Conservation (phyloP, 2,888 invertebrate genomes). For the Nebria salina region DNA sequence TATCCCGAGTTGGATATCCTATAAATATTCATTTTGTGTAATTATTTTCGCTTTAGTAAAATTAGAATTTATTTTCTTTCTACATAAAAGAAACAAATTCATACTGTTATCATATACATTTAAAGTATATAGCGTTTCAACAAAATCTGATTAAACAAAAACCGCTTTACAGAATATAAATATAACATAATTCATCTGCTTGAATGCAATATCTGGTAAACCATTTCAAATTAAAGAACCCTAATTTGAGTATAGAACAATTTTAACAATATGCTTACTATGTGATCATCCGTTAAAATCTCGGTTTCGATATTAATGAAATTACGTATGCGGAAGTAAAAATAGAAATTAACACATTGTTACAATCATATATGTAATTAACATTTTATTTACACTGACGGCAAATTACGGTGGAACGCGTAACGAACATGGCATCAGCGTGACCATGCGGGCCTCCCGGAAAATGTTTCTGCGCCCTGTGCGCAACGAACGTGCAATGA, state of each 20-base stretch:
- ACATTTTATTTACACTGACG: constrained; percentile 32
- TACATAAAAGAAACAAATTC: background rate
- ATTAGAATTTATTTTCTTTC: background rate
- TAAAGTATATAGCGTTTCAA: background rate
- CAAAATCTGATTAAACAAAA: too few relatives aligned
- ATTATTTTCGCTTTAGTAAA: background rate
- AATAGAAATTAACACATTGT: constrained; percentile 7
- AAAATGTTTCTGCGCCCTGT: background rate
- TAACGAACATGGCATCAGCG: constrained; percentile 36
- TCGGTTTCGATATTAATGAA: background rate
- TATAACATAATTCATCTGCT: too few relatives aligned
- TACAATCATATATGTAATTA: constrained; percentile 22
- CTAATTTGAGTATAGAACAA: background rate
- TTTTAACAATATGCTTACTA: background rate
- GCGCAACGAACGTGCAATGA: background rate
- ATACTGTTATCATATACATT: background rate
- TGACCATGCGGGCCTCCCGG: constrained; percentile 1
- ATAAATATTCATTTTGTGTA: background rate
- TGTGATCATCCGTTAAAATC: background rate
- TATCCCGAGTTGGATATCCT: background rate
- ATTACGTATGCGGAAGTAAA: background rate
- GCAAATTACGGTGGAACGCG: constrained; percentile 34
- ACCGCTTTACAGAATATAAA: too few relatives aligned
- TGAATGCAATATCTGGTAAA: too few relatives aligned
- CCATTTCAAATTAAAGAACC: too few relatives aligned